phyloP scores from a whole-genome alignment of 2,888 invertebrate species.

The Epinotia brunnichana region DNA sequence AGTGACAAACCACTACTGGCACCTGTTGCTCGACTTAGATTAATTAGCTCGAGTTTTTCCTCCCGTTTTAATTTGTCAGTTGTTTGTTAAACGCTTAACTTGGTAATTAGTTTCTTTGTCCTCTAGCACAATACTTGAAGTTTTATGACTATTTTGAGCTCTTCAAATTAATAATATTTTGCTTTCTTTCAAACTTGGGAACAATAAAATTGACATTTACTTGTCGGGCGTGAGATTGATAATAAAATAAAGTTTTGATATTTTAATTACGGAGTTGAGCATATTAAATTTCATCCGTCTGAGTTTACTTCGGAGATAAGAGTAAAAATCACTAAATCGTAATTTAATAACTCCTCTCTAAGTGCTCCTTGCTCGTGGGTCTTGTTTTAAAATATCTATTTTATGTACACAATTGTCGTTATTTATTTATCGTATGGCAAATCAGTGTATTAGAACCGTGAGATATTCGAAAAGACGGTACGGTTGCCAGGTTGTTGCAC shows the following conservation, averaged over 20 bases:
- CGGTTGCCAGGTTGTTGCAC: too few species aligned
- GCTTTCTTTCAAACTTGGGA: not conserved
- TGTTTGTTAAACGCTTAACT: slow-evolving; percentile 31
- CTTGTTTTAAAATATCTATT: too few species aligned
- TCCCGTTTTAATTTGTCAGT: slow-evolving; percentile 31
- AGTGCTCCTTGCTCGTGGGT: too few species aligned
- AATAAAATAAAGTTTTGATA: not conserved
- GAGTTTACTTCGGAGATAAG: too few species aligned
- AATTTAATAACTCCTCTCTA: too few species aligned
- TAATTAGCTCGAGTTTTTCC: slow-evolving; percentile 30
- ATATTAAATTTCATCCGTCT: too few species aligned
- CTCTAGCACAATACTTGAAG: slow-evolving; percentile 6
- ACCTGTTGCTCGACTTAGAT: slow-evolving; percentile 37
- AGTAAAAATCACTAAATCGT: too few species aligned
- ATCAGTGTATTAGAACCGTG: too few species aligned
- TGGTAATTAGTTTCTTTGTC: slow-evolving; percentile 38
- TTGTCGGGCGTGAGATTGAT: not conserved
- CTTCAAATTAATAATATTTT: slow-evolving; percentile 16
- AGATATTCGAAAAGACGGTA: too few species aligned
- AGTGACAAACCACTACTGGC: slow-evolving; percentile 1
- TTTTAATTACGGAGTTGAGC: too few species aligned
- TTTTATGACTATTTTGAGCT: slow-evolving; percentile 17
- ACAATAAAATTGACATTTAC: not conserved
- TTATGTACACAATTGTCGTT: too few species aligned
- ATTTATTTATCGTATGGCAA: too few species aligned